Percentiles rank a stretch among this genome's conserved stretches.
These are phyloP conservation scores for Siderastrea radians DNA, from an alignment of 92 coral and sea anemone genomes.

Conservation along the genomic window DNA sequence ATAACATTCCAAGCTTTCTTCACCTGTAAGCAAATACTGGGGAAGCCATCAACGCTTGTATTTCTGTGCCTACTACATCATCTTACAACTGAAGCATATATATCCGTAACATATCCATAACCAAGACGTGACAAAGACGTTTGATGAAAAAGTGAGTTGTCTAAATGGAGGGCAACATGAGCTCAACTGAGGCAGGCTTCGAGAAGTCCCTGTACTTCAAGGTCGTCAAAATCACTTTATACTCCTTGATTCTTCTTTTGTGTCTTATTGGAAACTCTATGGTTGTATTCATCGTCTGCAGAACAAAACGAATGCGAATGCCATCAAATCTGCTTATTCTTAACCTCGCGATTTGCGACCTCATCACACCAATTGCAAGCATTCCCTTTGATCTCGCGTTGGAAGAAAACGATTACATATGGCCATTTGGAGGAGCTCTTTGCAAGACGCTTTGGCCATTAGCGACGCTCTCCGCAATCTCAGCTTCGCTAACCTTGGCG, in stretches of 20 bases:
- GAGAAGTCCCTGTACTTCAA: conserved; percentile 51
- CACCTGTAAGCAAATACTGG: conserved; percentile 20
- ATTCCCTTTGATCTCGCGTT: conserved; percentile 94
- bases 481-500: conserved; percentile 90
- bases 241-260: conserved; percentile 68
- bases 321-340: conserved; percentile 87
- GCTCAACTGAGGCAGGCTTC: neutral
- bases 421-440: conserved; percentile 87
- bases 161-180: conserved; percentile 23
- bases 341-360: conserved; percentile 93
- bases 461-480: conserved; percentile 82
- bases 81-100: neutral
- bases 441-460: conserved; percentile 89
- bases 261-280: conserved; percentile 88
- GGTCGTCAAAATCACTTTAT: conserved; percentile 70
- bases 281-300: conserved; percentile 82
- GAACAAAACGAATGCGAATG: conserved; percentile 77
- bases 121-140: neutral
- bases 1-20: conserved; percentile 37
- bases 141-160: neutral
- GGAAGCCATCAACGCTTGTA: neutral
- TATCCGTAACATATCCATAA: too few relatives aligned
- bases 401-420: conserved; percentile 73
- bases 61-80: neutral
- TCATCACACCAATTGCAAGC: conserved; percentile 86